A percentile compares a stretch with the other conserved stretches of the same genome.
Evolutionary conservation across 2,888 invertebrate species (phyloP).

Genomic region (Acanthopleura granulata): DNA sequence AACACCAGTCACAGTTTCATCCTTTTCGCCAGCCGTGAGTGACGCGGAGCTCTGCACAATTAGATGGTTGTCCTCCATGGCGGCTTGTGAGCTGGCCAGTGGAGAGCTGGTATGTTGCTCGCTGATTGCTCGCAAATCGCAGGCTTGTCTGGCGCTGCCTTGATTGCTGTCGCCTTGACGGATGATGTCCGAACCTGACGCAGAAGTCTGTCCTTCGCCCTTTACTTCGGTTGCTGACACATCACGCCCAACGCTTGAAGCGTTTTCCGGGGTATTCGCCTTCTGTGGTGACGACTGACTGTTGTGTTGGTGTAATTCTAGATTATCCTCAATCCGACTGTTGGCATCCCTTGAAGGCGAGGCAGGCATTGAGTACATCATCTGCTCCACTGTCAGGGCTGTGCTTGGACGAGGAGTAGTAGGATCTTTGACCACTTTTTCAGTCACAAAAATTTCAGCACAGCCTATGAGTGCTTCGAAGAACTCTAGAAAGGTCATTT

Average conservation of each 20-base stretch:
- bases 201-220: neutral
- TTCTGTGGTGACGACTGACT: neutral
- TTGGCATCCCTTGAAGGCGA: slow-evolving; percentile 52
- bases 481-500: slow-evolving; percentile 70
- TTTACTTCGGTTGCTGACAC: neutral
- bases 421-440: slow-evolving; percentile 63
- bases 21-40: slow-evolving; percentile 46
- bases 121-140: slow-evolving; percentile 21
- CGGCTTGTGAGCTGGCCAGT: slow-evolving; percentile 50
- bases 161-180: neutral
- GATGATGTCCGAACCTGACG: neutral
- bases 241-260: neutral
- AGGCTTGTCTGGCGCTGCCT: neutral
- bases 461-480: slow-evolving; percentile 69
- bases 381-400: slow-evolving; percentile 48
- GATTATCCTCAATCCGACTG: slow-evolving; percentile 48
- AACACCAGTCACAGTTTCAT: slow-evolving; percentile 36
- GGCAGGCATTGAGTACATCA: slow-evolving; percentile 53
- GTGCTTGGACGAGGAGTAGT: slow-evolving; percentile 59
- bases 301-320: neutral
- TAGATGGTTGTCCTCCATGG: slow-evolving; percentile 46
- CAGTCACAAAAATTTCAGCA: slow-evolving; percentile 66
- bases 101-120: slow-evolving; percentile 60
- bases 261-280: neutral
- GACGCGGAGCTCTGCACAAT: slow-evolving; percentile 58